Percentiles rank a stretch among this genome's conserved stretches.
Evolutionary conservation across 2,113 vertebrate genomes (phyloP).

Genomic region (Anolis carolinensis): DNA sequence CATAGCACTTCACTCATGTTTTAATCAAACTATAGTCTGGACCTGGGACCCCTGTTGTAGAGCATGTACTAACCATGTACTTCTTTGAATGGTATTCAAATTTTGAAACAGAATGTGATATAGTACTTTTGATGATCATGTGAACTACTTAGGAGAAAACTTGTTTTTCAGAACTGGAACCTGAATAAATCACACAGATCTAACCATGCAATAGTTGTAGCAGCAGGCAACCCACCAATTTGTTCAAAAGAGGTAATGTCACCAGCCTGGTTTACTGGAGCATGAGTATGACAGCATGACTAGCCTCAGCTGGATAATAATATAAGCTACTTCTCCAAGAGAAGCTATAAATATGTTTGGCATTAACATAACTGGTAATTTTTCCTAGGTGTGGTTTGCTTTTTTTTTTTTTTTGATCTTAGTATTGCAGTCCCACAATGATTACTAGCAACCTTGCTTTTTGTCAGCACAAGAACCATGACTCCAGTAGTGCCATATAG

Average conservation of each 20-base stretch:
- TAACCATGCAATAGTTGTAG: not conserved
- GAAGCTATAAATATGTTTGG: conserved; percentile 42
- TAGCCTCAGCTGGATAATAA: not conserved
- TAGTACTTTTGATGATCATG: not conserved
- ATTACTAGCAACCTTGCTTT: not conserved
- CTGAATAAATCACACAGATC: not conserved
- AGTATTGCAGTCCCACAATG: conserved; percentile 50
- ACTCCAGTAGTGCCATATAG: too few relatives aligned
- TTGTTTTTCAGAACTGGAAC: not conserved
- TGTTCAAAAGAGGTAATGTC: not conserved
- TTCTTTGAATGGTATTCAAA: not conserved
- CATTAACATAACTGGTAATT: conserved; percentile 7
- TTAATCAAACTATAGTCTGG: too few relatives aligned
- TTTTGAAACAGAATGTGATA: not conserved
- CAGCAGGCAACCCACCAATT: not conserved
- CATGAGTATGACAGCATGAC: not conserved
- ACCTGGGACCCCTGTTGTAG: not conserved
- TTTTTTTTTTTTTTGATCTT: conserved; percentile 8
- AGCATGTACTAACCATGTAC: not conserved
- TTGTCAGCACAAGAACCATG: not conserved
- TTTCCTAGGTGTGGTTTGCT: conserved; percentile 3
- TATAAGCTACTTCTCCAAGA: conserved; percentile 13
- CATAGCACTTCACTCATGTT: too few relatives aligned
- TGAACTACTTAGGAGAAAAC: not conserved
- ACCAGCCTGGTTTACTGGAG: not conserved